Conservation (phyloP, 2,113 vertebrate species). For the Arvicanthis niloticus region DNA sequence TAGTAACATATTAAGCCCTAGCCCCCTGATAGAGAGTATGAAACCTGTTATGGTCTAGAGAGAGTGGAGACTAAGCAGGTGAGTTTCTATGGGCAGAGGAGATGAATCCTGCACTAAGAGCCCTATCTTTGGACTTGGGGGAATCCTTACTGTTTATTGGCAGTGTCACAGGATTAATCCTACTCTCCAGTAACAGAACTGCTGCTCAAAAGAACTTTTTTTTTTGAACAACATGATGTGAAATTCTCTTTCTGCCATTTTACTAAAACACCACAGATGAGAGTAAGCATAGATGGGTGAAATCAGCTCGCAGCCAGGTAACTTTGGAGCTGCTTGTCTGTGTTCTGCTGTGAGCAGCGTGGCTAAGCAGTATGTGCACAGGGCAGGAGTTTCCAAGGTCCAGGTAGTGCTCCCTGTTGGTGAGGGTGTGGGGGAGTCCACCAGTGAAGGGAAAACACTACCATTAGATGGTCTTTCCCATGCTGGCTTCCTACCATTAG, state of each 20-base stretch:
- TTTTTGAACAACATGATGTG: neutral
- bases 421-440: neutral
- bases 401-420: neutral
- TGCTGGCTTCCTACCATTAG: neutral
- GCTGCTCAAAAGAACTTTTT: neutral
- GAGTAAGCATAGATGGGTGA: neutral
- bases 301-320: neutral
- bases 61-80: rapidly evolving
- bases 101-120: neutral
- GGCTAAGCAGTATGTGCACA: neutral
- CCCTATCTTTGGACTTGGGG: neutral
- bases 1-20: neutral
- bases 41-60: neutral
- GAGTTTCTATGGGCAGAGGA: slow-evolving; percentile 3
- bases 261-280: slow-evolving; percentile 14
- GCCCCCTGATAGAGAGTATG: neutral
- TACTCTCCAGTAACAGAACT: neutral
- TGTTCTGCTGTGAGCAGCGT: neutral
- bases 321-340: neutral
- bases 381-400: neutral
- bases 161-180: neutral
- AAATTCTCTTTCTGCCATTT: slow-evolving; percentile 53
- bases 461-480: neutral
- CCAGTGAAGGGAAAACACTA: neutral
- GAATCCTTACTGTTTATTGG: neutral